Conservation (phyloP, 2,797 vertebrate genomes). For the Lepidocolaptes lacrymiger region DNA sequence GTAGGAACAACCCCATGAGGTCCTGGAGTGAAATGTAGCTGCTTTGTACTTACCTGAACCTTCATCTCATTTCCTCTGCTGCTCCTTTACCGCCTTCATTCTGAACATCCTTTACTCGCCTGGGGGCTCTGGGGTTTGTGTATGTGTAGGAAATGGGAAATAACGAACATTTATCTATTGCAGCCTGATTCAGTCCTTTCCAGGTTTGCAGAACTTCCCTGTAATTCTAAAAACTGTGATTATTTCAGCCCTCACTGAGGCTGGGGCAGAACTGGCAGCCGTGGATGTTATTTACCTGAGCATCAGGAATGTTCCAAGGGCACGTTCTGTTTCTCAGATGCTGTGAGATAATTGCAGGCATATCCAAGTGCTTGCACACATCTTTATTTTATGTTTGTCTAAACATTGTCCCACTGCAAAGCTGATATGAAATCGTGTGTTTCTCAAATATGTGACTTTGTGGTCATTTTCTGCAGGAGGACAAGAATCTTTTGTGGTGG, state of each 20-base stretch:
- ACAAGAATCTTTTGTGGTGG: neutral
- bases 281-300: neutral
- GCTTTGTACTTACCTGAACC: neutral
- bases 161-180: neutral
- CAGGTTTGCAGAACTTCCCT: neutral
- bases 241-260: neutral
- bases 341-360: neutral
- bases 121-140: neutral
- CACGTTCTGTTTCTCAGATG: neutral
- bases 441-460: neutral
- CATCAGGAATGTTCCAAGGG: neutral
- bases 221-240: neutral
- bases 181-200: neutral
- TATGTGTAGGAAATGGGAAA: neutral
- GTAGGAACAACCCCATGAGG: fast-evolving
- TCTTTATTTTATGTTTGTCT: neutral
- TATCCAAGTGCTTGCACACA: neutral
- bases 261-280: neutral
- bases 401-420: neutral
- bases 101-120: neutral
- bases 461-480: neutral
- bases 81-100: neutral
- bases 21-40: neutral
- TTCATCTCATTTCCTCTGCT: neutral
- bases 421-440: neutral